These are phyloP conservation scores for Morpho achilles DNA, from an alignment of 2,888 invertebrate species.

Conservation along the genomic window DNA sequence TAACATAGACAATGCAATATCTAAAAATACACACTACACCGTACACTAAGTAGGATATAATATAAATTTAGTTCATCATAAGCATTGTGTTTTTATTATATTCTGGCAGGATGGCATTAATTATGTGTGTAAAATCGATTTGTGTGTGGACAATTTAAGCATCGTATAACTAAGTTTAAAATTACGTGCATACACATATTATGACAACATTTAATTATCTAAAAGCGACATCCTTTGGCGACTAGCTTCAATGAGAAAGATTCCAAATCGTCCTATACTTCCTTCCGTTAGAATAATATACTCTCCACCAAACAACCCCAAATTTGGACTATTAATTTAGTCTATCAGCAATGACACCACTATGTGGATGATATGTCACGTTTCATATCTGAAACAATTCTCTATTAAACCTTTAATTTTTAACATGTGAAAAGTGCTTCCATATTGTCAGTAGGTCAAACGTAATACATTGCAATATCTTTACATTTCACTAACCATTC, in stretches of 20 bases:
- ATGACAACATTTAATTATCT: conserved; percentile 67
- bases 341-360: conserved; percentile 60
- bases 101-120: conserved; percentile 73
- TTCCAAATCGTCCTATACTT: conserved; percentile 61
- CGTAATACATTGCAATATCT: conserved; percentile 48
- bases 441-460: conserved; percentile 70
- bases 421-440: conserved; percentile 62
- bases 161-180: conserved; percentile 68
- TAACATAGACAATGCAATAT: conserved; percentile 77
- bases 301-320: conserved; percentile 34
- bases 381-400: conserved; percentile 58
- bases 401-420: conserved; percentile 68
- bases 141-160: conserved; percentile 76
- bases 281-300: conserved; percentile 21
- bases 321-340: conserved; percentile 49
- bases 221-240: conserved; percentile 69
- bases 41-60: conserved; percentile 73
- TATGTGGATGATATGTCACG: conserved; percentile 72
- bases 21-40: conserved; percentile 76
- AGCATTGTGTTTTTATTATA: conserved; percentile 70
- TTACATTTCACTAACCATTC: conserved; percentile 59
- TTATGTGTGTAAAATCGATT: conserved; percentile 72
- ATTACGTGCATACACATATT: conserved; percentile 71
- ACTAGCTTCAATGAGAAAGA: conserved; percentile 76
- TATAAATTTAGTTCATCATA: conserved; percentile 71